These are phyloP conservation scores for Euborellia annulipes DNA, from an alignment of 1,140 invertebrate species.

Conservation along the genomic window DNA sequence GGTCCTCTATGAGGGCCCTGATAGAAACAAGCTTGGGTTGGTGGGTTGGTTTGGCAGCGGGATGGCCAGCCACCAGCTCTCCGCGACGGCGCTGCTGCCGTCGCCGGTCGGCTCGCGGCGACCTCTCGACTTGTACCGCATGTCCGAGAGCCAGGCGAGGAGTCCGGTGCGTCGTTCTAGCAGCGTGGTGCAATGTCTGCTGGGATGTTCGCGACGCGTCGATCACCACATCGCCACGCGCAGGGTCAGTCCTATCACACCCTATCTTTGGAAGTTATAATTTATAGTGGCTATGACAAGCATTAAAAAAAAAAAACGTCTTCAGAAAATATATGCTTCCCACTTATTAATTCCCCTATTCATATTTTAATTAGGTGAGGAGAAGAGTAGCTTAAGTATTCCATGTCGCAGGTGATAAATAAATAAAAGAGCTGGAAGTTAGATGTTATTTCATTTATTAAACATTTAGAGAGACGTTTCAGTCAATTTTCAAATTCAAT, in stretches of 20 bases:
- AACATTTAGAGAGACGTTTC: too few species aligned
- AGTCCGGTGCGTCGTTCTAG: constrained; percentile 3
- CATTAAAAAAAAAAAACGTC: too few species aligned
- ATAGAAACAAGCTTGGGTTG: not conserved
- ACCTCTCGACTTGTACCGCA: constrained; percentile 50
- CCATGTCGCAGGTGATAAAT: too few species aligned
- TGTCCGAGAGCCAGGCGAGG: constrained; percentile 38
- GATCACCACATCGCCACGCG: constrained; percentile 22
- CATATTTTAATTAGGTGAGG: too few species aligned
- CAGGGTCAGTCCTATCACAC: constrained; percentile 9
- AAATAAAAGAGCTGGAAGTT: too few species aligned
- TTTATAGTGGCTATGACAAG: too few species aligned
- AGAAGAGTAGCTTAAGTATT: too few species aligned
- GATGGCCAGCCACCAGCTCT: constrained; percentile 44
- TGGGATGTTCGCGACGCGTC: not conserved
- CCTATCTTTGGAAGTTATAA: too few species aligned
- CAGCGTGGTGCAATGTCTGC: not conserved
- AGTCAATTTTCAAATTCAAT: too few species aligned
- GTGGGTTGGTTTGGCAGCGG: constrained; percentile 20
- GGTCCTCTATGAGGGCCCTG: not conserved
- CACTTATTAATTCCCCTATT: too few species aligned
- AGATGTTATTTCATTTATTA: too few species aligned
- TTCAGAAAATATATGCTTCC: too few species aligned
- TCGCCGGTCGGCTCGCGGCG: constrained; percentile 64
- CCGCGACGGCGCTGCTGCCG: constrained; percentile 58